phyloP scores from a whole-genome alignment of 1,140 invertebrate genomes.

The Pseudomyrmex gracilis region DNA sequence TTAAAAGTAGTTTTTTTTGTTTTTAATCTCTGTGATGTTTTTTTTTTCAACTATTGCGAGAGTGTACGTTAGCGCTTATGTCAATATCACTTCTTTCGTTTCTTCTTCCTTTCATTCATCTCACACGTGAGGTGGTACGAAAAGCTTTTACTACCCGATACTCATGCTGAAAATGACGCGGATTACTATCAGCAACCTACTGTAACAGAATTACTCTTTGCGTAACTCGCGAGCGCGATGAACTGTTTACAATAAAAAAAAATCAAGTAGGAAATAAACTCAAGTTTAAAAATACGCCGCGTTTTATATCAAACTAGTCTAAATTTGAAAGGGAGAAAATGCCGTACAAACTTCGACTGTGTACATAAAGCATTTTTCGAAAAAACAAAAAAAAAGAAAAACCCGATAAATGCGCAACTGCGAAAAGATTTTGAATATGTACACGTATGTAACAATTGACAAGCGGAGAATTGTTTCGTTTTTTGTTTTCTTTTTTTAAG shows the following conservation, averaged over 20 bases:
- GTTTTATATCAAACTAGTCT: conserved; percentile 80
- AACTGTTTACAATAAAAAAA: conserved; percentile 56
- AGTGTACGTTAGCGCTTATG: background rate
- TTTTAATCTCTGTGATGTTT: conserved; percentile 59
- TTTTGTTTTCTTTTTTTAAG: conserved; percentile 40
- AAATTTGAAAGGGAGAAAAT: conserved; percentile 66
- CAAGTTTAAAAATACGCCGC: conserved; percentile 67
- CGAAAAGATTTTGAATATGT: conserved; percentile 44
- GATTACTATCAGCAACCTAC: conserved; percentile 15
- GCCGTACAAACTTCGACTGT: conserved; percentile 57
- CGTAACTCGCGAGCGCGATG: conserved; percentile 3
- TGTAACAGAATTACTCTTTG: background rate
- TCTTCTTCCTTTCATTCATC: conserved; percentile 16
- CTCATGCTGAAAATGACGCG: conserved; percentile 23
- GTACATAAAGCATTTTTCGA: conserved; percentile 60
- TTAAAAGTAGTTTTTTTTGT: conserved; percentile 67
- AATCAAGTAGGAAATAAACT: conserved; percentile 56
- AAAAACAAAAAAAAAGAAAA: too few species aligned
- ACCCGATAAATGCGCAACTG: conserved; percentile 50
- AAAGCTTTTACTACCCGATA: background rate
- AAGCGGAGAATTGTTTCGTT: background rate
- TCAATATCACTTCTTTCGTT: conserved; percentile 27
- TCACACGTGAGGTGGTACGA: background rate
- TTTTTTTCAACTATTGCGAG: conserved; percentile 1
- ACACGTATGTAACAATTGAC: background rate